Percentiles rank a stretch among this genome's conserved stretches.
Evolutionary conservation across 2,888 invertebrate genomes (phyloP).

Genomic region (Tanytarsus gracilentus): DNA sequence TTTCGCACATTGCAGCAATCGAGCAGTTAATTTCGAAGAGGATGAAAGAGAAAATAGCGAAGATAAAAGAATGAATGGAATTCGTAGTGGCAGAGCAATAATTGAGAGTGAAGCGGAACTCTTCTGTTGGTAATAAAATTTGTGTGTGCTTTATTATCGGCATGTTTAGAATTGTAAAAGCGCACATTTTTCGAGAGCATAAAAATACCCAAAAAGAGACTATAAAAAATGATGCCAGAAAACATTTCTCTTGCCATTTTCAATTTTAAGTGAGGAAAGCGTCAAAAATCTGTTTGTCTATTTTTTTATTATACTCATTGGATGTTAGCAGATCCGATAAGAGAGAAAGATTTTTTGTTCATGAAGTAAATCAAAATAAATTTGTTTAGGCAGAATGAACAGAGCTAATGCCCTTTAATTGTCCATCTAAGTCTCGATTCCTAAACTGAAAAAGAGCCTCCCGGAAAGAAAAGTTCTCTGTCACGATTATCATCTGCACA

Average conservation of each 20-base stretch:
- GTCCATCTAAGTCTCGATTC: too few relatives aligned
- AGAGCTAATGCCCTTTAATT: too few relatives aligned
- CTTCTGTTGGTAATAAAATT: not conserved
- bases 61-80: slow-evolving; percentile 3
- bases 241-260: too few relatives aligned
- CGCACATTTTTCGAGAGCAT: not conserved
- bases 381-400: too few relatives aligned
- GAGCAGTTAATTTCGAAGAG: not conserved
- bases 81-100: not conserved
- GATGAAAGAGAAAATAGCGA: not conserved
- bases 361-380: too few relatives aligned
- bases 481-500: not conserved
- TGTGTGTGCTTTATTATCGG: not conserved
- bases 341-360: not conserved
- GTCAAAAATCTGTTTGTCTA: too few relatives aligned
- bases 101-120: not conserved
- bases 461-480: not conserved
- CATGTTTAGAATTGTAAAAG: slow-evolving; percentile 13
- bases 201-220: not conserved
- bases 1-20: not conserved
- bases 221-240: not conserved
- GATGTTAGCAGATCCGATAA: too few relatives aligned
- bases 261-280: too few relatives aligned
- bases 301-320: too few relatives aligned
- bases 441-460: too few relatives aligned